Evolutionary conservation across 2,888 invertebrate species (phyloP).

Genomic region (Sphaeridia pumilis): DNA sequence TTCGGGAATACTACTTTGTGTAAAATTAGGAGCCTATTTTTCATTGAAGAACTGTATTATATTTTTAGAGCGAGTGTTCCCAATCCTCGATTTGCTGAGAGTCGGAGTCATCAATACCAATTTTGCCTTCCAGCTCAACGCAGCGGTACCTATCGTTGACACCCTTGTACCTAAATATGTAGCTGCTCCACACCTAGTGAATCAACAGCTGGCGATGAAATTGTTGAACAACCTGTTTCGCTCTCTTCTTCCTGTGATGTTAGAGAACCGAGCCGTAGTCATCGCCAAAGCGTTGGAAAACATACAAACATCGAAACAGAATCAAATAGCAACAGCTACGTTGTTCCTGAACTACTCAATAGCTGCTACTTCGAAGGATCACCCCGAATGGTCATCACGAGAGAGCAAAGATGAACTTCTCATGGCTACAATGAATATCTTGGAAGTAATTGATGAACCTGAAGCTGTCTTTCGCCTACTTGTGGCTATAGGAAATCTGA

Average conservation of each 20-base stretch:
- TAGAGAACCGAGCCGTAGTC: slow-evolving; percentile 47
- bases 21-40: no score
- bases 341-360: slow-evolving; percentile 61
- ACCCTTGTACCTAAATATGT: slow-evolving; percentile 37
- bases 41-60: no score
- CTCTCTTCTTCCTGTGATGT: slow-evolving; percentile 47
- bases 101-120: slow-evolving; percentile 58
- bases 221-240: slow-evolving; percentile 68
- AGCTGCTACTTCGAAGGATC: slow-evolving; percentile 40
- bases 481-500: slow-evolving; percentile 28
- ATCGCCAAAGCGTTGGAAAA: slow-evolving; percentile 48
- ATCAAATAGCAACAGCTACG: slow-evolving; percentile 63
- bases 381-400: slow-evolving; percentile 50
- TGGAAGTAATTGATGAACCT: slow-evolving; percentile 35
- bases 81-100: slow-evolving; percentile 75
- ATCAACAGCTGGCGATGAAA: slow-evolving; percentile 66
- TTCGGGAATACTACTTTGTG: no score
- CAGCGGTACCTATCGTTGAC: slow-evolving; percentile 40
- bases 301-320: slow-evolving; percentile 47
- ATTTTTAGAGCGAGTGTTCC: slow-evolving; percentile 61
- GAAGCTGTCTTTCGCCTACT: slow-evolving; percentile 31
- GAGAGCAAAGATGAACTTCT: slow-evolving; percentile 66
- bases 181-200: slow-evolving; percentile 48
- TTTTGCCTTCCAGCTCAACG: slow-evolving; percentile 42
- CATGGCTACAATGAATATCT: slow-evolving; percentile 63